Evolutionary conservation across 1,140 invertebrate species (phyloP).

Genomic region (Condylostylus longicornis): DNA sequence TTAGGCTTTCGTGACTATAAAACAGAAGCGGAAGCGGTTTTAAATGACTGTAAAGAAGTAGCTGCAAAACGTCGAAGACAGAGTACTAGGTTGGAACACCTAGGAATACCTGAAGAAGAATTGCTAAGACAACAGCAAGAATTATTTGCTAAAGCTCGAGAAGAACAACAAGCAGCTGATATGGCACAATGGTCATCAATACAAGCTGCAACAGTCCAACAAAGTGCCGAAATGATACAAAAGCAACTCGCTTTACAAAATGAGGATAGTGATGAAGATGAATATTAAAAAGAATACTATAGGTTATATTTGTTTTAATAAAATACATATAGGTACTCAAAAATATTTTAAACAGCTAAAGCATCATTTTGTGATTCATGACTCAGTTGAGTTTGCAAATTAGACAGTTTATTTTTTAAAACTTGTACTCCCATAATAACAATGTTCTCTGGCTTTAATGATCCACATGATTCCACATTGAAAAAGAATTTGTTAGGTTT

Average conservation of each 20-base stretch:
- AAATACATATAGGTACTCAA: no score
- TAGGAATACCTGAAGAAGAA: constrained; percentile 96
- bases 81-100: constrained; percentile 86
- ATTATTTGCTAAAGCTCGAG: constrained; percentile 75
- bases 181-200: constrained; percentile 30
- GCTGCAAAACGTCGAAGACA: constrained; percentile 85
- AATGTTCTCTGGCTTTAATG: constrained; percentile 92
- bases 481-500: constrained; percentile 97
- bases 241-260: no score
- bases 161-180: constrained; percentile 28
- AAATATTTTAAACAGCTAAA: constrained; percentile 43
- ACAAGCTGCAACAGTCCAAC: constrained; percentile 23
- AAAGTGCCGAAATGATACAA: no score
- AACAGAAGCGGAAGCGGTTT: constrained; percentile 81
- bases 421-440: constrained; percentile 85
- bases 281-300: no score
- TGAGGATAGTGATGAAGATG: no score
- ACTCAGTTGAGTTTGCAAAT: constrained; percentile 82
- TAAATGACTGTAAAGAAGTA: constrained; percentile 91
- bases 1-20: constrained; percentile 88
- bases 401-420: constrained; percentile 90
- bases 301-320: no score
- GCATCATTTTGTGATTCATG: constrained; percentile 77
- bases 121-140: constrained; percentile 92
- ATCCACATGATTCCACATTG: constrained; percentile 90